Base-by-base conservation (phyloP, 2,888 invertebrate genomes). In the Cephus rjabovi region DNA sequence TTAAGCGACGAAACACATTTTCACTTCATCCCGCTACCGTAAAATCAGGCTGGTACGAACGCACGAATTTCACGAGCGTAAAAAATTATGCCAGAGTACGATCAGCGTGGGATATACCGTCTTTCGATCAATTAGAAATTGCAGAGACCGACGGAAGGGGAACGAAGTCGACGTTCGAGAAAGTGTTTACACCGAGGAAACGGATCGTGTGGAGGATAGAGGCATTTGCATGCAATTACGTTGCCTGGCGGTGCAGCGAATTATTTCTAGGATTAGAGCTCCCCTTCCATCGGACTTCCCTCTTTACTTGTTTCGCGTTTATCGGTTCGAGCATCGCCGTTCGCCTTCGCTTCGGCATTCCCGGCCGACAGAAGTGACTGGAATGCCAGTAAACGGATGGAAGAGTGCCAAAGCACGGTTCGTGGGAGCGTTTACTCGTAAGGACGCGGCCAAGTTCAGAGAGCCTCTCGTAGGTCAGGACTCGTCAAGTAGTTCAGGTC, bases 191-290 rank as follows among this genome's bases (percentile, higher is more conserved):
- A 81, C 84, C 81, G 81, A 86, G 86, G 87, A 89, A 89, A 88
- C 83, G 86, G 88, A 89, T 89, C 87, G 88, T 83, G 87, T 80
- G 77, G 81, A 78, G 83, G 89, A 89, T 90, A 89, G 87, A 82
- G 81, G 83, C 84, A 86, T 89, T 89, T 89, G 87, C 88, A 88
- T 88, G 87, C 84, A 87, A 89, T 89, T 88, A 88, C 87, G 84
- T 84, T 84, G 87, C 87, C 83, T 81, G 82, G 82, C 23, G 74
- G 12, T 1, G 35, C 74, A 23, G 71, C 31, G 31, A 33, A 35
- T 74, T n/a, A 74, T 30, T 37, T 74, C 12, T 71, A 34, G 71
- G 30, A 71, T 34, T 56, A 11, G 9, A 71, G 23, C 30, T 30
- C 23, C 23, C 12, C 11, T 71, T 2, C 12, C 30, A 3, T 23